Percentiles rank a stretch among this genome's conserved stretches.
These are phyloP conservation scores for Andrena camellia DNA, from an alignment of 2,888 invertebrate genomes.

Conservation along the genomic window DNA sequence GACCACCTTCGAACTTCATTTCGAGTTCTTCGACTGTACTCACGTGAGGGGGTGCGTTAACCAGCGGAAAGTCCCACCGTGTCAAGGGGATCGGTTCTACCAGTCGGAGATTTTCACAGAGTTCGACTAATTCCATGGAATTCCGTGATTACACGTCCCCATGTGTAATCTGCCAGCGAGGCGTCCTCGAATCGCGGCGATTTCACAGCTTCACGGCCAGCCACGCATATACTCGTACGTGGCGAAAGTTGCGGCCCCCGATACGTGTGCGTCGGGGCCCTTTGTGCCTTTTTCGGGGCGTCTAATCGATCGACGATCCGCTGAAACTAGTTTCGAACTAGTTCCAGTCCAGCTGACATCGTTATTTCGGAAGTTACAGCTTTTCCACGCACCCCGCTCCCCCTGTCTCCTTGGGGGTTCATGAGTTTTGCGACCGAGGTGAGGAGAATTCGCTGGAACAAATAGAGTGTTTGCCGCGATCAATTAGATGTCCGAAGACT, in stretches of 20 bases:
- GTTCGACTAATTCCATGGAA: conserved; percentile 57
- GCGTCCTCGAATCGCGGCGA: conserved; percentile 59
- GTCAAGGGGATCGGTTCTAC: conserved; percentile 1
- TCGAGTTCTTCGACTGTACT: conserved; percentile 8
- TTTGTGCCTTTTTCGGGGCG: conserved; percentile 64
- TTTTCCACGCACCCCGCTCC: conserved; percentile 9
- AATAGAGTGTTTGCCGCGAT: neutral
- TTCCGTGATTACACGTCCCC: conserved; percentile 64
- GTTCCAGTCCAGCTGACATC: conserved; percentile 67
- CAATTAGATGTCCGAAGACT: too few species aligned
- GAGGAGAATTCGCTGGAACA: neutral
- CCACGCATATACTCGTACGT: conserved; percentile 38
- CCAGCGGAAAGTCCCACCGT: neutral
- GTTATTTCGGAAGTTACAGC: conserved; percentile 62
- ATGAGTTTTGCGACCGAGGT: conserved; percentile 28
- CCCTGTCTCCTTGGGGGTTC: conserved; percentile 9
- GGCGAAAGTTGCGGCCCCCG: conserved; percentile 8
- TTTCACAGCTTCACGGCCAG: conserved; percentile 64
- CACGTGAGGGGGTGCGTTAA: neutral
- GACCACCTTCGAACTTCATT: neutral
- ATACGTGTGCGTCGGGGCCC: conserved; percentile 13
- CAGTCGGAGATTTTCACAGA: conserved; percentile 20
- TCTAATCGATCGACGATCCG: conserved; percentile 72
- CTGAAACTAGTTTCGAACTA: conserved; percentile 74
- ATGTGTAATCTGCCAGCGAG: conserved; percentile 1